phyloP scores from a whole-genome alignment of 2,888 invertebrate species.

The Phortica okadai region DNA sequence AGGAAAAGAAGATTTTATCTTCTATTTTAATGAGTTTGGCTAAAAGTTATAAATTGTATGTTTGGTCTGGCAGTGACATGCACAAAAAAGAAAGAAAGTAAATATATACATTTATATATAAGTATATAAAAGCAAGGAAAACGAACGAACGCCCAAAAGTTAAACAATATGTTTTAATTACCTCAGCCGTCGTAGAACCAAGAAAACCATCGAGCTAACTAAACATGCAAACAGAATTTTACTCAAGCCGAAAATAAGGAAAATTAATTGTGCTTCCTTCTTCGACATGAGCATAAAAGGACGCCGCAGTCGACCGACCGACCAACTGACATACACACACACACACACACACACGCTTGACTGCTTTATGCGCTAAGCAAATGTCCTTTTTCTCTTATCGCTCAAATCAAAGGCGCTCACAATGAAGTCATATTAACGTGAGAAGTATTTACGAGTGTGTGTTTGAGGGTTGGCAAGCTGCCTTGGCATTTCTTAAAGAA shows the following conservation, averaged over 20 bases:
- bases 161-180: background rate
- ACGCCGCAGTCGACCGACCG: background rate
- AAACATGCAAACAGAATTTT: background rate
- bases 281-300: background rate
- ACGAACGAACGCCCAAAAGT: background rate
- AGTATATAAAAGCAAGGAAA: background rate
- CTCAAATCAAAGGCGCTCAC: constrained; percentile 18
- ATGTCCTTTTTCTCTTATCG: constrained; percentile 16
- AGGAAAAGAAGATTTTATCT: constrained; percentile 41
- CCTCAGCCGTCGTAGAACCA: background rate
- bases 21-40: background rate
- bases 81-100: background rate
- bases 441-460: constrained; percentile 11
- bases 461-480: background rate
- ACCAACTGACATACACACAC: background rate
- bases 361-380: background rate
- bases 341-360: no score
- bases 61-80: constrained; percentile 9
- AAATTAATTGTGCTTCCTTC: constrained; percentile 14
- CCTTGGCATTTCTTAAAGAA: background rate
- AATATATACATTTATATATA: no score
- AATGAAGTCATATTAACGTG: constrained; percentile 23
- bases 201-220: background rate
- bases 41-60: background rate
- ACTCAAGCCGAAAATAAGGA: background rate